Conservation (phyloP, 2,797 vertebrate species). For the Rhinoraja longicauda region DNA sequence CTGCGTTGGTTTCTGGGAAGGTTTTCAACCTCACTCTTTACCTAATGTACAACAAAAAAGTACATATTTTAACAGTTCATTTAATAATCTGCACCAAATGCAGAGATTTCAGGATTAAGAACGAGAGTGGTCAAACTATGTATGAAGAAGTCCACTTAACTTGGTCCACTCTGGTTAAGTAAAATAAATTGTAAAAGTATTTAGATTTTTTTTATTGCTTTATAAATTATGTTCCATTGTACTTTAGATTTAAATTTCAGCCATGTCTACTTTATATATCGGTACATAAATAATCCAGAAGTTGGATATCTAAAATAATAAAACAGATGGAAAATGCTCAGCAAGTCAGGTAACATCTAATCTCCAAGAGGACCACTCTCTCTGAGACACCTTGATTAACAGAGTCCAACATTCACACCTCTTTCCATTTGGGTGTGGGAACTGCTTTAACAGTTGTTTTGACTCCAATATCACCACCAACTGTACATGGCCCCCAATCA, state of each 20-base stretch:
- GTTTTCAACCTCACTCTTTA: conserved; percentile 79
- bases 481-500: no score
- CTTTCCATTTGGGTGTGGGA: no score
- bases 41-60: conserved; percentile 53
- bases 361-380: no score
- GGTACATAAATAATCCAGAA: no score
- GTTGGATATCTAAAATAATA: no score
- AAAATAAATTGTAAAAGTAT: not conserved
- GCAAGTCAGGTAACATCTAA: no score
- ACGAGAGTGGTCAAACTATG: conserved; percentile 2
- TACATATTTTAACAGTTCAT: conserved; percentile 35
- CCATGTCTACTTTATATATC: no score
- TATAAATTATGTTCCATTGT: not conserved
- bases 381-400: no score
- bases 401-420: no score
- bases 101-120: conserved; percentile 34
- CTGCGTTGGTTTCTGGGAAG: conserved; percentile 78
- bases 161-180: not conserved
- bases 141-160: not conserved
- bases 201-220: conserved; percentile 11
- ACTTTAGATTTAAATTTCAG: not conserved
- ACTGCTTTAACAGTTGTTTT: no score
- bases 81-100: conserved; percentile 22
- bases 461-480: no score
- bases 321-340: no score